phyloP scores from a whole-genome alignment of 2,888 invertebrate species.

The Cybosia mesomella region DNA sequence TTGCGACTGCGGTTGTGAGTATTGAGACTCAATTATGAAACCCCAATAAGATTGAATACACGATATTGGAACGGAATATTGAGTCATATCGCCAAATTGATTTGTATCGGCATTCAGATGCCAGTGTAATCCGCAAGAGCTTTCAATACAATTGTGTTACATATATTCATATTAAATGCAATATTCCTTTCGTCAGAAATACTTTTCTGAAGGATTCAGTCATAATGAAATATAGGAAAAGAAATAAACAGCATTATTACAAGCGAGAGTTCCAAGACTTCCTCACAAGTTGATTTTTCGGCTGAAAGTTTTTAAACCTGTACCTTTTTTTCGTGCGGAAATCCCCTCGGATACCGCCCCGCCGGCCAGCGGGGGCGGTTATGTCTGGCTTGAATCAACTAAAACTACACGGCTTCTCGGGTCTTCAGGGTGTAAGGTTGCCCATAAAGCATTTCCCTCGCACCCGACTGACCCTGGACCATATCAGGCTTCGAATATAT shows the following conservation, averaged over 20 bases:
- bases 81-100: conserved; percentile 26
- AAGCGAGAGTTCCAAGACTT: too few species aligned
- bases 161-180: conserved; percentile 11
- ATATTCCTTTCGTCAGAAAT: conserved; percentile 7
- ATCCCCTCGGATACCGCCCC: too few species aligned
- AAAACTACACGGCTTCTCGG: too few species aligned
- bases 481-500: too few species aligned
- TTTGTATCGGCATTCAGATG: conserved; percentile 18
- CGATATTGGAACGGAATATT: conserved; percentile 25
- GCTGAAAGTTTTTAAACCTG: too few species aligned
- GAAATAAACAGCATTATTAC: neutral
- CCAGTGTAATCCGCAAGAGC: neutral
- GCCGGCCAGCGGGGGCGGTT: too few species aligned
- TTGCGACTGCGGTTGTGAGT: conserved; percentile 10
- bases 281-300: too few species aligned
- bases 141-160: conserved; percentile 16
- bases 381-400: too few species aligned
- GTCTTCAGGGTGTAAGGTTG: too few species aligned
- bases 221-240: neutral
- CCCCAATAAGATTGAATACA: conserved; percentile 23
- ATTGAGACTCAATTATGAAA: conserved; percentile 24
- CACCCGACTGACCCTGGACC: too few species aligned
- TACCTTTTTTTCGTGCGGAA: too few species aligned
- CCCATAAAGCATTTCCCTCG: too few species aligned
- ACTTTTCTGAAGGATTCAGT: neutral